phyloP scores from a whole-genome alignment of 2,113 vertebrate species.

The Coptodon bakossiorum region DNA sequence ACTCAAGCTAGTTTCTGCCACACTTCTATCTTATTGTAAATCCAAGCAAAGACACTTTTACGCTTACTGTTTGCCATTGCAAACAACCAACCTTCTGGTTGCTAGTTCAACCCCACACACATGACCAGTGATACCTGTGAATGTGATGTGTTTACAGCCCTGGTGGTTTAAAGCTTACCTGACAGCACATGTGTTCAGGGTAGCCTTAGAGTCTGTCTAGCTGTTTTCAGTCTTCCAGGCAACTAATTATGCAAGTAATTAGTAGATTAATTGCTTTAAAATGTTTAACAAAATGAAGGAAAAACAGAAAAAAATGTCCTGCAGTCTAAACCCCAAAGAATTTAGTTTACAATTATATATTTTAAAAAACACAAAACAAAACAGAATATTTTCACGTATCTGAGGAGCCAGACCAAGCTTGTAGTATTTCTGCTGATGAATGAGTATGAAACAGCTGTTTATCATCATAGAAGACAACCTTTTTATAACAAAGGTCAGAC shows the following conservation, averaged over 20 bases:
- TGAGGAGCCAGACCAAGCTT: not conserved
- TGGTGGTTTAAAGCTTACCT: not conserved
- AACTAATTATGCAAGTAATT: not conserved
- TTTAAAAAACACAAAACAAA: rapidly evolving
- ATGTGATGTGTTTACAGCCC: not conserved
- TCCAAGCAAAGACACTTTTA: not conserved
- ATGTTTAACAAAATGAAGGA: not conserved
- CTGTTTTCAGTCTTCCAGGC: not conserved
- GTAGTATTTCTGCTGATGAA: not conserved
- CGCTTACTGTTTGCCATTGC: not conserved
- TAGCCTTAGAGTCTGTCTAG: not conserved
- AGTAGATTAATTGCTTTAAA: not conserved
- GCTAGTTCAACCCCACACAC: not conserved
- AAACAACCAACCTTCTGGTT: not conserved
- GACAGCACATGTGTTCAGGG: not conserved
- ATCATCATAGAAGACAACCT: rapidly evolving
- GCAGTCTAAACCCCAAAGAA: not conserved
- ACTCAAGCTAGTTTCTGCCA: not conserved
- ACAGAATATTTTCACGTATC: not conserved
- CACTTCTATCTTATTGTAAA: not conserved
- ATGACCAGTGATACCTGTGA: not conserved
- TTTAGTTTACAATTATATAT: not conserved
- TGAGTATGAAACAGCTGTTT: not conserved
- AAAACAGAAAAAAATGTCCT: not conserved
- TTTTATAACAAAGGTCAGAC: not conserved